Conservation (phyloP, 2,888 invertebrate species). For the Eupithecia subumbrata region DNA sequence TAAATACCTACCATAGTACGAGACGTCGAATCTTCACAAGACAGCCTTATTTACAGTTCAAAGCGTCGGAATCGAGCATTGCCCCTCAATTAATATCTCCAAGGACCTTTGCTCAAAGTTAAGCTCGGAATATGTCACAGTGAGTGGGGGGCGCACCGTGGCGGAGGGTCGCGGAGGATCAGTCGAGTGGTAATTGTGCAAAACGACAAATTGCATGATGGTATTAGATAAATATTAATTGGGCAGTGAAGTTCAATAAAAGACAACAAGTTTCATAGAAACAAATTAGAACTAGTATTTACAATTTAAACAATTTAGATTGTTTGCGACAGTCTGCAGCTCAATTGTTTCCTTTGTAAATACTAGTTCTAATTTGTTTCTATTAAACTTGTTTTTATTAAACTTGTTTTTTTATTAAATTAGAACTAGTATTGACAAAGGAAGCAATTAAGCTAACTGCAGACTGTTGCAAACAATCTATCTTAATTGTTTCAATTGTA, state of each 20-base stretch:
- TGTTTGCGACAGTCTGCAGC: too few species aligned
- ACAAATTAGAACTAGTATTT: too few species aligned
- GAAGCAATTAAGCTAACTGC: too few species aligned
- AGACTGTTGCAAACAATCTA: too few species aligned
- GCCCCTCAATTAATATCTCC: slow-evolving; percentile 45
- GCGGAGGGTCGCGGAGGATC: slow-evolving; percentile 48
- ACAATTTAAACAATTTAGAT: too few species aligned
- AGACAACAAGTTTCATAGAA: too few species aligned
- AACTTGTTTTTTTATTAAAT: too few species aligned
- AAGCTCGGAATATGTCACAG: slow-evolving; percentile 50
- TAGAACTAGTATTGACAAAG: too few species aligned
- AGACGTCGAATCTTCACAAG: slow-evolving; percentile 2
- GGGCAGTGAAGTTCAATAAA: background rate
- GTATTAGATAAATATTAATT: slow-evolving; percentile 14
- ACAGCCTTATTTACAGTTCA: slow-evolving; percentile 21
- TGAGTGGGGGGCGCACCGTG: slow-evolving; percentile 54
- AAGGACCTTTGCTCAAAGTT: slow-evolving; percentile 44
- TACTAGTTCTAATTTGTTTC: too few species aligned
- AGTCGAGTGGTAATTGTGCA: slow-evolving; percentile 29
- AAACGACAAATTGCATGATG: slow-evolving; percentile 25
- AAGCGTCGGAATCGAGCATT: slow-evolving; percentile 25
- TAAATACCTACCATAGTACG: background rate
- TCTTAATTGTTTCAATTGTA: too few species aligned
- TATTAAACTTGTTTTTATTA: too few species aligned
- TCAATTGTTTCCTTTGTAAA: too few species aligned